Percentiles rank a stretch among this genome's conserved stretches.
Conservation (phyloP, 1,140 invertebrate species). For the Paralvinella palmiformis region DNA sequence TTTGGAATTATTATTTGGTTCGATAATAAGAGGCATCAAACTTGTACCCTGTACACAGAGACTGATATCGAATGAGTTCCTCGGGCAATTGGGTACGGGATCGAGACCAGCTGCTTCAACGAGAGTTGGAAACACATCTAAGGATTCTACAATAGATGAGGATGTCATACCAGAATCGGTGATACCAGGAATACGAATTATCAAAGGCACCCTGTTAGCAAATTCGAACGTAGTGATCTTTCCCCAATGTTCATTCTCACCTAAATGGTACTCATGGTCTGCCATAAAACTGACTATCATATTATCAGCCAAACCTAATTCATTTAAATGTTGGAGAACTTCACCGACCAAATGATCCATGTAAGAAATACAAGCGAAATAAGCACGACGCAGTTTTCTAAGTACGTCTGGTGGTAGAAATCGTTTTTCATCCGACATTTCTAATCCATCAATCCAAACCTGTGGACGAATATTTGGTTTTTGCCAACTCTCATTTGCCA, state of each 20-base stretch:
- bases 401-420: neutral
- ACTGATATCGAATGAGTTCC: slow-evolving; percentile 38
- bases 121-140: slow-evolving; percentile 80
- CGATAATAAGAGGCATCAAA: slow-evolving; percentile 48
- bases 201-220: slow-evolving; percentile 24
- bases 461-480: neutral
- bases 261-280: slow-evolving; percentile 1
- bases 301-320: neutral
- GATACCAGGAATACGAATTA: slow-evolving; percentile 22
- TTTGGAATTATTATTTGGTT: no score
- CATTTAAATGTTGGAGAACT: neutral
- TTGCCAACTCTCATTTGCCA: slow-evolving; percentile 18
- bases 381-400: slow-evolving; percentile 5
- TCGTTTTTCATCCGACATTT: neutral
- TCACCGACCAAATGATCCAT: neutral
- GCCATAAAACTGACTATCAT: neutral
- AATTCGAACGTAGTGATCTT: slow-evolving; percentile 26
- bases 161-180: neutral
- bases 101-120: slow-evolving; percentile 62
- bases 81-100: slow-evolving; percentile 54
- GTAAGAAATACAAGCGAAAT: slow-evolving; percentile 18
- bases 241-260: slow-evolving; percentile 19
- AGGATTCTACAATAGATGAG: slow-evolving; percentile 60
- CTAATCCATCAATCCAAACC: neutral
- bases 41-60: slow-evolving; percentile 68